phyloP scores from a whole-genome alignment of 2,113 vertebrate species.

The Cnemophilus loriae region DNA sequence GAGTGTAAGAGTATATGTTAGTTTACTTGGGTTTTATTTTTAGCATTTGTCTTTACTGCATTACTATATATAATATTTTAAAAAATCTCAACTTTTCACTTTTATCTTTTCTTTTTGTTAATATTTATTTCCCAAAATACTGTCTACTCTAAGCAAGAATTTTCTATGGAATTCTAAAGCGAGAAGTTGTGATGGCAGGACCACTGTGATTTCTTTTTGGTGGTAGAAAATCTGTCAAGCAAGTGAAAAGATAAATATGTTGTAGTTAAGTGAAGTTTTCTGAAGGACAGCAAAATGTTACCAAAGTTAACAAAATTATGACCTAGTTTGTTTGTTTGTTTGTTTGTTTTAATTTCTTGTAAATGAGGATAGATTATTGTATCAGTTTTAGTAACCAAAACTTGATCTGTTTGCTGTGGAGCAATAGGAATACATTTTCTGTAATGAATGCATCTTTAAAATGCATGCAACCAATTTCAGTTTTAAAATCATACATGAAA shows the following conservation, averaged over 20 bases:
- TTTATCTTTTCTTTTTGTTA: neutral
- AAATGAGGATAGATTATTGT: neutral
- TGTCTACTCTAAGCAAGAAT: neutral
- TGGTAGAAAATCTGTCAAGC: neutral
- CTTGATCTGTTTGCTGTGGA: neutral
- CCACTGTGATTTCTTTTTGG: neutral
- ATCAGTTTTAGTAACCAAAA: neutral
- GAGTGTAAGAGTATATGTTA: neutral
- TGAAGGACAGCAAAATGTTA: neutral
- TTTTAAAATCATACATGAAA: constrained; percentile 44
- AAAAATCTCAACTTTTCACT: neutral
- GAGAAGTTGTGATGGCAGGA: neutral
- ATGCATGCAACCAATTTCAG: constrained; percentile 5
- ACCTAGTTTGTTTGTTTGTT: neutral
- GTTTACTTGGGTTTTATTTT: neutral
- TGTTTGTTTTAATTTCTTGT: neutral
- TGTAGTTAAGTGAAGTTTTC: neutral
- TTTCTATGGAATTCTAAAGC: neutral
- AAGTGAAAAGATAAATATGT: neutral
- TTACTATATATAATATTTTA: neutral
- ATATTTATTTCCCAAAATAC: neutral
- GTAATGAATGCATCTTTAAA: constrained; percentile 48
- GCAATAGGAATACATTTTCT: constrained; percentile 5
- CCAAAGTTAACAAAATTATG: neutral
- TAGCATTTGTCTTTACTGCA: neutral